Conservation (phyloP, 2,888 invertebrate genomes). For the Dasypogon diadema region DNA sequence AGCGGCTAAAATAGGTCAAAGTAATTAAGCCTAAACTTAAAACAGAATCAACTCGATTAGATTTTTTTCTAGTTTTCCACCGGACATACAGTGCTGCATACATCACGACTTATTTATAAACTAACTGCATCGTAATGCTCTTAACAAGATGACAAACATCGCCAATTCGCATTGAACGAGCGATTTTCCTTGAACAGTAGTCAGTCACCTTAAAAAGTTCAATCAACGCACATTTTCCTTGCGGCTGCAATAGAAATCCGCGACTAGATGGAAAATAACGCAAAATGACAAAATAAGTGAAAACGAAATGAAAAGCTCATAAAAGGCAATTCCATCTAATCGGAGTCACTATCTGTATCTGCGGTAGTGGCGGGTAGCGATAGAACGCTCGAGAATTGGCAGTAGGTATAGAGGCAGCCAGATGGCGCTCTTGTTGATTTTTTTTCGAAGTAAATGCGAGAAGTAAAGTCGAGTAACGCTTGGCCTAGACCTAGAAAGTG, state of each 20-base stretch:
- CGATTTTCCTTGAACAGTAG: constrained; percentile 47
- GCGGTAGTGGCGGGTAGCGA: not conserved
- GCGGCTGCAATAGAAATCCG: constrained; percentile 33
- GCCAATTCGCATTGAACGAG: constrained; percentile 32
- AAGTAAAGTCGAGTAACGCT: constrained; percentile 59
- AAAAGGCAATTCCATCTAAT: constrained; percentile 7
- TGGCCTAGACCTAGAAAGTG: constrained; percentile 69
- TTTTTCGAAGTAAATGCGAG: constrained; percentile 32
- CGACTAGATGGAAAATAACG: constrained; percentile 6
- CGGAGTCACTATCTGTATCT: not conserved
- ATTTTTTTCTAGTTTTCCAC: not conserved
- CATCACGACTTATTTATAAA: constrained; percentile 1
- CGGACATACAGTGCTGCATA: not conserved
- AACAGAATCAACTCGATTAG: not conserved
- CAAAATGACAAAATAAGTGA: constrained; percentile 11
- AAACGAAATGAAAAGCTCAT: constrained; percentile 20
- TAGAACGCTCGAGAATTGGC: not conserved
- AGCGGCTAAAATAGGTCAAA: not conserved
- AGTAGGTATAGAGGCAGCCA: not conserved
- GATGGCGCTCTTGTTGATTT: not conserved
- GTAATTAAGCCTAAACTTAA: not conserved
- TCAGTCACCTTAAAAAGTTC: constrained; percentile 50
- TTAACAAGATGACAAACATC: constrained; percentile 34
- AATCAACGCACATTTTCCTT: constrained; percentile 49
- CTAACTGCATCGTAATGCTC: constrained; percentile 14